A percentile compares a stretch with the other conserved stretches of the same genome.
Evolutionary conservation across 2,113 vertebrate species (phyloP).

Genomic region (Hassar affinis): DNA sequence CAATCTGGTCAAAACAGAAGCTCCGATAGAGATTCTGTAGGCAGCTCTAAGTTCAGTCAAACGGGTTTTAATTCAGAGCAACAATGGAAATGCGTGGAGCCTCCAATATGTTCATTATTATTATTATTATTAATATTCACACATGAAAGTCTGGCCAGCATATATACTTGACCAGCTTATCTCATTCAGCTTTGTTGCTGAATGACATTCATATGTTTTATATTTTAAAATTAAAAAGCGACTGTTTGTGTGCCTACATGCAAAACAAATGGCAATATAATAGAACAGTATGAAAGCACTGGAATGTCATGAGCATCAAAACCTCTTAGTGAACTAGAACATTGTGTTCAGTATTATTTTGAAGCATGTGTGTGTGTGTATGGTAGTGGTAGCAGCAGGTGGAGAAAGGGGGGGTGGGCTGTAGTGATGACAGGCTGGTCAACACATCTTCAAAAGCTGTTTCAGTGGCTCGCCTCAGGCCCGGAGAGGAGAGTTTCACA

Average conservation of each 20-base stretch:
- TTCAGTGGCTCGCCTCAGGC: conserved; percentile 29
- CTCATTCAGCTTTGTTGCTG: no score
- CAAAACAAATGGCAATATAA: not conserved
- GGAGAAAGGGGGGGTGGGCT: not conserved
- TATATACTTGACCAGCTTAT: not conserved
- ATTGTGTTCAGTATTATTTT: not conserved
- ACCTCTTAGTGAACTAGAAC: not conserved
- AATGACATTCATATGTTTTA: not conserved
- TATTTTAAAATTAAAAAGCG: not conserved
- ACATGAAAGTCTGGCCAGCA: not conserved
- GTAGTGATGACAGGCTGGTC: conserved; percentile 14
- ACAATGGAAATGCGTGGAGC: no score
- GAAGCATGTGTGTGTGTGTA: not conserved
- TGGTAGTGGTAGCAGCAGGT: conserved; percentile 2
- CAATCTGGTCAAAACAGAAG: not conserved
- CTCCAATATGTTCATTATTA: not conserved
- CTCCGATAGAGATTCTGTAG: not conserved
- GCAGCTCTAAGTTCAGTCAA: not conserved
- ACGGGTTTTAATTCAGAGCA: not conserved
- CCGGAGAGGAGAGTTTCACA: conserved; percentile 40
- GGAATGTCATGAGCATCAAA: conserved; percentile 6
- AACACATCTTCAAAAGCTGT: conserved; percentile 30
- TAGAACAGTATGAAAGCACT: not conserved
- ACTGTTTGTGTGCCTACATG: not conserved
- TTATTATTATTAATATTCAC: not conserved